Percentiles rank a stretch among this genome's conserved stretches.
phyloP scores from a whole-genome alignment of 2,797 vertebrate species.

The Strix occidentalis region DNA sequence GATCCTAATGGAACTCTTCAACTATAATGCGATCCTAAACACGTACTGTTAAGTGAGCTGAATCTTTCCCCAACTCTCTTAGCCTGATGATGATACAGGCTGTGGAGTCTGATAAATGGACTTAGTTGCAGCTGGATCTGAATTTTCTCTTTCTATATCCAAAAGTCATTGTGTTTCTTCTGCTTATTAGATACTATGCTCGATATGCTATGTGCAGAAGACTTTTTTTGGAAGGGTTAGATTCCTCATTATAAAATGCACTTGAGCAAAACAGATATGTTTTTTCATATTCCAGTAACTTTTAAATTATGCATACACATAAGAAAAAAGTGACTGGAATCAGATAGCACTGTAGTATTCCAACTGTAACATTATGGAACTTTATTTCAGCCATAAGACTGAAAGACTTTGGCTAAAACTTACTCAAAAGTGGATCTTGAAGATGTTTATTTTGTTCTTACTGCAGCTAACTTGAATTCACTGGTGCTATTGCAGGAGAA shows the following conservation, averaged over 20 bases:
- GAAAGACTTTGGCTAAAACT: not conserved
- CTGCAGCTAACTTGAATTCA: not conserved
- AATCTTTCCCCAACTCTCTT: not conserved
- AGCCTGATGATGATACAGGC: not conserved
- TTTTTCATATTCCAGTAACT: not conserved
- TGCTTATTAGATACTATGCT: not conserved
- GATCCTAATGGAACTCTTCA: not conserved
- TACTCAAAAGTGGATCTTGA: not conserved
- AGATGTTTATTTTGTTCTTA: not conserved
- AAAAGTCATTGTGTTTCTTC: not conserved
- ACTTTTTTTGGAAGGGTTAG: not conserved
- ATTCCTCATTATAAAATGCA: not conserved
- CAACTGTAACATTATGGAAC: not conserved
- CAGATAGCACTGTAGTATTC: not conserved
- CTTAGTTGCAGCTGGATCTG: not conserved
- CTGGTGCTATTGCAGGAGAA: not conserved
- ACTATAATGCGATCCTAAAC: not conserved
- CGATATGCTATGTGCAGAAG: fast-evolving
- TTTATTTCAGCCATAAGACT: not conserved
- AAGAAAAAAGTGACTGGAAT: not conserved
- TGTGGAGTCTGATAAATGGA: not conserved
- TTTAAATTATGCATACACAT: not conserved
- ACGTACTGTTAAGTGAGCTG: not conserved
- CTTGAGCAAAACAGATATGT: not conserved
- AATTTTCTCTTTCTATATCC: not conserved